A percentile compares a stretch with the other conserved stretches of the same genome.
phyloP scores from a whole-genome alignment of 2,113 vertebrate genomes.

The Pristiophorus japonicus region DNA sequence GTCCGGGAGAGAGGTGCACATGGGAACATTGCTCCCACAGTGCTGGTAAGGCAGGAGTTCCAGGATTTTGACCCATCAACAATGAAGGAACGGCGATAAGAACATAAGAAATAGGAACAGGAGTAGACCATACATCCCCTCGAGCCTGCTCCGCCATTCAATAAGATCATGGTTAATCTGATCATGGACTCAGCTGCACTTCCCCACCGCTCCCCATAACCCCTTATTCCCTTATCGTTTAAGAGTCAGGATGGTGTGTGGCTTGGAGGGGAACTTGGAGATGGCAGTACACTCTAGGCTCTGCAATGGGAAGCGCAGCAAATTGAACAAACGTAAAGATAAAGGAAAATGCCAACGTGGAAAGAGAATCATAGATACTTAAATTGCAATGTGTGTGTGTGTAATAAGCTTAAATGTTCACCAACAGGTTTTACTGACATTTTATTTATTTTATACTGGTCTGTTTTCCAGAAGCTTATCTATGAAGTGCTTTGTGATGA shows the following conservation, averaged over 20 bases:
- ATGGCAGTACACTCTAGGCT: neutral
- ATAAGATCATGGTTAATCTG: too few relatives aligned
- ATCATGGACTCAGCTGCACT: too few relatives aligned
- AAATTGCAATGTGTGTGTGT: neutral
- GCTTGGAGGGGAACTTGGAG: neutral
- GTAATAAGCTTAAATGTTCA: neutral
- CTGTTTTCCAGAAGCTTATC: neutral
- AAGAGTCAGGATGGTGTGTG: too few relatives aligned
- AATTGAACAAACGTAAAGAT: neutral
- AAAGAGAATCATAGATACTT: neutral
- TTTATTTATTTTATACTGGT: neutral
- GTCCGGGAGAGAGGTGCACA: too few relatives aligned
- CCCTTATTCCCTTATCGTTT: too few relatives aligned
- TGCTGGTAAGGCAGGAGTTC: neutral
- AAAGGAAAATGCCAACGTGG: neutral
- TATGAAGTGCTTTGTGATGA: neutral
- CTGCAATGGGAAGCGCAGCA: neutral
- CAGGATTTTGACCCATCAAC: neutral
- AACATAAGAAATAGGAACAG: too few relatives aligned
- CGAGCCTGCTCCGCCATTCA: too few relatives aligned
- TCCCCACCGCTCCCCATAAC: too few relatives aligned
- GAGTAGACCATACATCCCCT: too few relatives aligned
- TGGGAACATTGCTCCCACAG: too few relatives aligned
- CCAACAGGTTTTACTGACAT: neutral
- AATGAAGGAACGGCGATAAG: neutral